phyloP scores from a whole-genome alignment of 1,140 invertebrate genomes.

The Ceratosolen solmsi region DNA sequence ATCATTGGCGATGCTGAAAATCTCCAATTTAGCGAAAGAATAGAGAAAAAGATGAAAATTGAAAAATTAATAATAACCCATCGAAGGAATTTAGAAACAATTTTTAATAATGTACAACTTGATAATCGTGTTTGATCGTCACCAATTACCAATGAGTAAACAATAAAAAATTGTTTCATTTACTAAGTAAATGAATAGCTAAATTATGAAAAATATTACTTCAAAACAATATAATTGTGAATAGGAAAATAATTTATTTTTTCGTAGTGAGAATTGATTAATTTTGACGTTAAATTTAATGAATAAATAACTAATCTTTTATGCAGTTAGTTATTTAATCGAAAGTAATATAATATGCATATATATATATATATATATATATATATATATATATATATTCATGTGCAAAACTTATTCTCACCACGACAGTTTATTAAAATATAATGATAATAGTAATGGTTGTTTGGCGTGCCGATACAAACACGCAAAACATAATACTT shows the following conservation, averaged over 20 bases:
- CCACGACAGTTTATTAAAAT: slow-evolving; percentile 33
- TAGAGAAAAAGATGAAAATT: slow-evolving; percentile 25
- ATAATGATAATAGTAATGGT: slow-evolving; percentile 52
- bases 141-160: slow-evolving; percentile 58
- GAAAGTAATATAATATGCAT: no score
- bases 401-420: slow-evolving; percentile 20
- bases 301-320: not conserved
- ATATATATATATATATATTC: no score
- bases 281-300: no score
- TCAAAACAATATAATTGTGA: slow-evolving; percentile 28
- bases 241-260: slow-evolving; percentile 22
- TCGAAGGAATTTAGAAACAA: slow-evolving; percentile 51
- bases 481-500: slow-evolving; percentile 70
- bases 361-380: no score
- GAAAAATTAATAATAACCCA: slow-evolving; percentile 17
- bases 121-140: slow-evolving; percentile 55
- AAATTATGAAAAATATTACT: slow-evolving; percentile 17
- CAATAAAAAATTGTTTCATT: slow-evolving; percentile 63
- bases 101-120: slow-evolving; percentile 60
- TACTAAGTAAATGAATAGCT: slow-evolving; percentile 30
- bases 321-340: not conserved
- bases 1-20: not conserved
- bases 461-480: slow-evolving; percentile 69
- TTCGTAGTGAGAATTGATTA: slow-evolving; percentile 45
- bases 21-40: not conserved